Evolutionary conservation across 2,797 vertebrate genomes (phyloP).

Genomic region (Amblyraja radiata): DNA sequence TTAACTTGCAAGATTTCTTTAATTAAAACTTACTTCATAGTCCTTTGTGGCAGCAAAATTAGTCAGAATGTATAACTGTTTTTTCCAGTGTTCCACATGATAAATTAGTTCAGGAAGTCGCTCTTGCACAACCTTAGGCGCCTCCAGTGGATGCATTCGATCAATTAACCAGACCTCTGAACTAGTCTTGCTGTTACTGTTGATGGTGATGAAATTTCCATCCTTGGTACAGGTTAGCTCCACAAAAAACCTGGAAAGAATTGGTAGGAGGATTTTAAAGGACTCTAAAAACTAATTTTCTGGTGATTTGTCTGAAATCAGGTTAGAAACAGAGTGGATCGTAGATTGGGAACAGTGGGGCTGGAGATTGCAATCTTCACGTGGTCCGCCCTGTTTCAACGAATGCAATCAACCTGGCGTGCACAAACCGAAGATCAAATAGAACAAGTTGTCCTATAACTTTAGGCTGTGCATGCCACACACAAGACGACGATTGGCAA

Average conservation of each 20-base stretch:
- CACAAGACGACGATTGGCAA: no score
- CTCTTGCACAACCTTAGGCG: constrained; percentile 71
- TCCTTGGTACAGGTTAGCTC: constrained; percentile 80
- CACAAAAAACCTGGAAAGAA: constrained; percentile 75
- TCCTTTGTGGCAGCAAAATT: constrained; percentile 74
- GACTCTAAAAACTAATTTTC: background rate
- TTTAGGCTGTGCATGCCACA: no score
- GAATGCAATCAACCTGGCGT: no score
- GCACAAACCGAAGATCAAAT: no score
- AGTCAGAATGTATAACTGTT: constrained; percentile 74
- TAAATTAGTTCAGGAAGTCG: constrained; percentile 73
- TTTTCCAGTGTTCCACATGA: constrained; percentile 76
- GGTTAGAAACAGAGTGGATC: no score
- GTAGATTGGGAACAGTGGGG: no score
- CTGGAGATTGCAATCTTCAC: no score
- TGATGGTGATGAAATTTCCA: constrained; percentile 72
- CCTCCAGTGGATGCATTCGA: constrained; percentile 53
- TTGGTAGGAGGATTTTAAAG: background rate
- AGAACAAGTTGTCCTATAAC: no score
- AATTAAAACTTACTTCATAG: constrained; percentile 72
- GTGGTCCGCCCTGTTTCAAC: no score
- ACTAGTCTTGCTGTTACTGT: constrained; percentile 80
- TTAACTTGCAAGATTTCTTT: no score
- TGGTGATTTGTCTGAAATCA: background rate
- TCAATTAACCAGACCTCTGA: constrained; percentile 77